phyloP scores from a whole-genome alignment of 53 echinoderm and acorn worm species.

The Temnopleurus reevesii region DNA sequence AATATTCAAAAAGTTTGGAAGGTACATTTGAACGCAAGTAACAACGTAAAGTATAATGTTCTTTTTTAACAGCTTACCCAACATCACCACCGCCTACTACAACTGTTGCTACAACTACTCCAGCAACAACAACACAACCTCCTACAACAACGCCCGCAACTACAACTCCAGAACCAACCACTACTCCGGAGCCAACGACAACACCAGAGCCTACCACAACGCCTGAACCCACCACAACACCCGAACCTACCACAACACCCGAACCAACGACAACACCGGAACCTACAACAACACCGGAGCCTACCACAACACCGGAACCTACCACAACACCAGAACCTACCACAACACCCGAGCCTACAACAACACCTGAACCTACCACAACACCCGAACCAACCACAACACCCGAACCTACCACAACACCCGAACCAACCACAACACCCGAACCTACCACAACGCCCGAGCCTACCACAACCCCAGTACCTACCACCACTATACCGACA shows the following conservation, averaged over 20 bases:
- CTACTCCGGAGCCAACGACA: slow-evolving; percentile 28
- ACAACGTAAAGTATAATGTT: neutral
- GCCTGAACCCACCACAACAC: slow-evolving; percentile 41
- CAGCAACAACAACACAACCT: neutral
- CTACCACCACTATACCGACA: slow-evolving; percentile 43
- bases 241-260: slow-evolving; percentile 29
- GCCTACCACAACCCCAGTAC: slow-evolving; percentile 39
- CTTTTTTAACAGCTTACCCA: slow-evolving; percentile 16
- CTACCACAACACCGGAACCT: slow-evolving; percentile 7
- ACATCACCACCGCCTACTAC: slow-evolving; percentile 56
- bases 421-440: slow-evolving; percentile 48
- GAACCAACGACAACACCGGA: slow-evolving; percentile 29
- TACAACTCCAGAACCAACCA: slow-evolving; percentile 5
- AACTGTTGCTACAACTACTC: neutral
- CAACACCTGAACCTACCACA: slow-evolving; percentile 22
- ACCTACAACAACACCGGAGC: slow-evolving; percentile 30
- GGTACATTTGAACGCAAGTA: too few relatives aligned
- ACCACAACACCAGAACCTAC: slow-evolving; percentile 45
- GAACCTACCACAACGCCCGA: slow-evolving; percentile 38
- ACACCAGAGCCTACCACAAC: slow-evolving; percentile 37
- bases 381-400: slow-evolving; percentile 37
- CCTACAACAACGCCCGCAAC: slow-evolving; percentile 23
- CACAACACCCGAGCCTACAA: slow-evolving; percentile 32
- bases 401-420: slow-evolving; percentile 19
- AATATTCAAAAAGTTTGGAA: too few relatives aligned